These are phyloP conservation scores for Oscheius sp. DNA, from an alignment of 2,888 invertebrate species.

Conservation along the genomic window DNA sequence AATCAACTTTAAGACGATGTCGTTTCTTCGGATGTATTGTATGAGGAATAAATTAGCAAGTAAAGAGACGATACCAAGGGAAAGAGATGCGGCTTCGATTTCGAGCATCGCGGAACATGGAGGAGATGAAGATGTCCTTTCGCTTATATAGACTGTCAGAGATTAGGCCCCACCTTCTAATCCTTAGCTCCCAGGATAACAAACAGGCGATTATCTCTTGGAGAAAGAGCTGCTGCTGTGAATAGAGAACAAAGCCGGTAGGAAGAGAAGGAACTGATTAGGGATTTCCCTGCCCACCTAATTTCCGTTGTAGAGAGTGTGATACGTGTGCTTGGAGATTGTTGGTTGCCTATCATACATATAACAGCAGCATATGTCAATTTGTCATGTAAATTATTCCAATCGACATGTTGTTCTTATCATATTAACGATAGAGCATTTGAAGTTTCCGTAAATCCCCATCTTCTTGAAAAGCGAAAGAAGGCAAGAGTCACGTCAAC, in stretches of 20 bases:
- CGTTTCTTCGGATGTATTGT: not conserved
- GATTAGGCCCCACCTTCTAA: slow-evolving; percentile 19
- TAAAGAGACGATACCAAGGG: slow-evolving; percentile 4
- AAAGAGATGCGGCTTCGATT: not conserved
- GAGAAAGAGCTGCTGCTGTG: not conserved
- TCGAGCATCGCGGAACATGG: not conserved
- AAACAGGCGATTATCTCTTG: slow-evolving; percentile 6
- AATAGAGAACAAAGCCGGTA: too few species aligned
- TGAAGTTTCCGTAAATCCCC: too few species aligned
- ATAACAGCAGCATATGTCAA: too few species aligned
- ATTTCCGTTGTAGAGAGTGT: too few species aligned
- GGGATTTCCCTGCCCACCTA: too few species aligned
- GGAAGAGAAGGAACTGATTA: not conserved
- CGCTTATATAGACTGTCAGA: slow-evolving; percentile 6
- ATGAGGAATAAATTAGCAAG: slow-evolving; percentile 5
- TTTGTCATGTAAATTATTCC: too few species aligned
- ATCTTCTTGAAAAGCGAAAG: too few species aligned
- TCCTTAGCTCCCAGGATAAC: not conserved
- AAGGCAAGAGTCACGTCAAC: too few species aligned
- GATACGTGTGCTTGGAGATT: too few species aligned
- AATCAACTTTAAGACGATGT: not conserved
- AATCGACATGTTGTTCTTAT: too few species aligned
- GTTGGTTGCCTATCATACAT: too few species aligned
- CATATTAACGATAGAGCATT: too few species aligned
- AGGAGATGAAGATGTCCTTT: not conserved